These are phyloP conservation scores for Acronicta psi DNA, from an alignment of 2,888 invertebrate genomes.

Conservation along the genomic window DNA sequence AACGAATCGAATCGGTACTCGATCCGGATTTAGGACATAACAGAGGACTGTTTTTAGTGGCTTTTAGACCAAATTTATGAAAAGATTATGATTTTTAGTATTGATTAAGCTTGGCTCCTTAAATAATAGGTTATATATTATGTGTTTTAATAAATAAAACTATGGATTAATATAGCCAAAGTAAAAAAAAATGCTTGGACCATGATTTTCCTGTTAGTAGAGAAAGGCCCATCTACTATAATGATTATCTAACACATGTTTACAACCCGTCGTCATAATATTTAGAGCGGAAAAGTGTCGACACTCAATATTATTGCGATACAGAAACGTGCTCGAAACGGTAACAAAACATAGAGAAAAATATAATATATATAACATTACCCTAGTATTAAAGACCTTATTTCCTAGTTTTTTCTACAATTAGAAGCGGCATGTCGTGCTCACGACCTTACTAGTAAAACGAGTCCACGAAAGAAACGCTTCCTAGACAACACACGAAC, in stretches of 20 bases:
- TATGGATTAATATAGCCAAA: too few species aligned
- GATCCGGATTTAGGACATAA: too few species aligned
- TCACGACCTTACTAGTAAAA: constrained; percentile 37
- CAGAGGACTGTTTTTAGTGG: too few species aligned
- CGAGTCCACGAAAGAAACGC: constrained; percentile 27
- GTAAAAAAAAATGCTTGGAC: too few species aligned
- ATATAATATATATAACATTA: constrained; percentile 16
- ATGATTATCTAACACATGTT: constrained; percentile 36
- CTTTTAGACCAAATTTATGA: too few species aligned
- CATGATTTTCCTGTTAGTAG: too few species aligned
- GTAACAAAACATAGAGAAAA: constrained; percentile 9
- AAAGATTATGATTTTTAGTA: too few species aligned
- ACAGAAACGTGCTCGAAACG: constrained; percentile 10
- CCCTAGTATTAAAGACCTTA: constrained; percentile 10
- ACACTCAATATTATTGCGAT: constrained; percentile 16
- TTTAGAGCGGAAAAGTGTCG: constrained; percentile 10
- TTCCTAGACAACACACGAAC: constrained; percentile 38
- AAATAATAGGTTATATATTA: too few species aligned
- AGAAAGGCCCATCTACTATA: too few species aligned
- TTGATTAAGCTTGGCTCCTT: too few species aligned
- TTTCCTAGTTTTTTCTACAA: constrained; percentile 41
- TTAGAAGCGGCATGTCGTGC: constrained; percentile 20
- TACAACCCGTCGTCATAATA: constrained; percentile 2
- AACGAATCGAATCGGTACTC: too few species aligned
- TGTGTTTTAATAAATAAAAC: too few species aligned